phyloP scores from a whole-genome alignment of 2,888 invertebrate species.

The Geotrupes spiniger region DNA sequence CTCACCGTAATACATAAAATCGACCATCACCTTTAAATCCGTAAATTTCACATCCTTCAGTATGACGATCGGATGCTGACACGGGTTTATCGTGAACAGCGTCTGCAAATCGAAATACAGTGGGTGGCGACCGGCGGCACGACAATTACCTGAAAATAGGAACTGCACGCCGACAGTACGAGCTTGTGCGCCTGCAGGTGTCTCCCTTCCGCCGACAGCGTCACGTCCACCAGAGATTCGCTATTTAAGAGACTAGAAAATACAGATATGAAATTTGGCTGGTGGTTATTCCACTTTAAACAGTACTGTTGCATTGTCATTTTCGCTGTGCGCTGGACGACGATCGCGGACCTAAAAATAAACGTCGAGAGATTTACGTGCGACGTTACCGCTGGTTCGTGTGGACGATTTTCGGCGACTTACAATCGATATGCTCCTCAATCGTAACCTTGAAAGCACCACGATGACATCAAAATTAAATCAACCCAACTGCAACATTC shows the following conservation, averaged over 20 bases:
- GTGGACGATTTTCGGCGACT: conserved; percentile 21
- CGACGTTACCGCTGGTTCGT: conserved; percentile 11
- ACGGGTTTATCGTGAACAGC: conserved; percentile 80
- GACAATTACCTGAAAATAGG: conserved; percentile 78
- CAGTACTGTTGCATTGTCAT: conserved; percentile 52
- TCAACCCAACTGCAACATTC: conserved; percentile 30
- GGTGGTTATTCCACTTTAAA: conserved; percentile 87
- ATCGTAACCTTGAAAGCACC: conserved; percentile 43
- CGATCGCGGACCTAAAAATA: no score
- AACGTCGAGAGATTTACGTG: conserved; percentile 6
- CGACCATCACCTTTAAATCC: conserved; percentile 83
- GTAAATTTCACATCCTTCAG: conserved; percentile 84
- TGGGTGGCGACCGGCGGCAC: conserved; percentile 12
- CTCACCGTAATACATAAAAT: conserved; percentile 91
- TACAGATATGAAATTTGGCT: conserved; percentile 87
- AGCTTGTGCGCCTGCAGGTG: conserved; percentile 87
- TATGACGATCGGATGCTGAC: conserved; percentile 86
- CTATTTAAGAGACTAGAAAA: conserved; percentile 80
- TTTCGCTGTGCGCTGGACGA: background rate
- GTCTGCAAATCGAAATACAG: no score
- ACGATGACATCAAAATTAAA: conserved; percentile 40
- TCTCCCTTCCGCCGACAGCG: conserved; percentile 85
- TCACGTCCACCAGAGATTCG: conserved; percentile 85
- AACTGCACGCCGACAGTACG: conserved; percentile 86
- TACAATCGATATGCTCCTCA: conserved; percentile 42